phyloP scores from a whole-genome alignment of 64 coral and sea anemone species.

The Cladopsammia gracilis region DNA sequence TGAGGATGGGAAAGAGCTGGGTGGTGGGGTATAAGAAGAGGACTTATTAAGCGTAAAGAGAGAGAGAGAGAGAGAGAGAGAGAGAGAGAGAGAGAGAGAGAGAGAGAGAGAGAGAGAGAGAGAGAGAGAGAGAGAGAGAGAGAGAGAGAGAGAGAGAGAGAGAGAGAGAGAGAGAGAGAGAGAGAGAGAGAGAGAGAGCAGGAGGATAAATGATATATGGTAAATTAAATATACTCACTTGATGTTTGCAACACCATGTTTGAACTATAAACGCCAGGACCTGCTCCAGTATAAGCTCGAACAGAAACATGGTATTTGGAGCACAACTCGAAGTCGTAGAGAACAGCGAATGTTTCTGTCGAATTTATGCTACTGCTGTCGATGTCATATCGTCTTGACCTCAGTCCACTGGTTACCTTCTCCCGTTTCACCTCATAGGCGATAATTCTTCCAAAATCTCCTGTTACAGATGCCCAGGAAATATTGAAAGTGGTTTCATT shows the following conservation, averaged over 20 bases:
- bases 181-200: no score
- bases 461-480: background rate
- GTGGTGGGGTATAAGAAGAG: no score
- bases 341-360: background rate
- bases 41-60: no score
- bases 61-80: no score
- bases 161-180: no score
- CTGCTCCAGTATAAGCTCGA: background rate
- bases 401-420: background rate
- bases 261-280: background rate
- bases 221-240: background rate
- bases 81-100: no score
- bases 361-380: background rate
- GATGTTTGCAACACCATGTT: background rate
- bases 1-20: no score
- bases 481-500: slow-evolving; percentile 7
- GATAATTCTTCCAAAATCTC: background rate
- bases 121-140: no score
- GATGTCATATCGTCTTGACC: background rate
- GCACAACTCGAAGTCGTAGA: background rate
- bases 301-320: background rate
- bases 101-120: no score
- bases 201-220: background rate
- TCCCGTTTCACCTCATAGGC: background rate
- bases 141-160: no score